Evolutionary conservation across 2,888 invertebrate genomes (phyloP), one percentile per base, ranked within the genome.

Genomic region (Meteorus colon): DNA sequence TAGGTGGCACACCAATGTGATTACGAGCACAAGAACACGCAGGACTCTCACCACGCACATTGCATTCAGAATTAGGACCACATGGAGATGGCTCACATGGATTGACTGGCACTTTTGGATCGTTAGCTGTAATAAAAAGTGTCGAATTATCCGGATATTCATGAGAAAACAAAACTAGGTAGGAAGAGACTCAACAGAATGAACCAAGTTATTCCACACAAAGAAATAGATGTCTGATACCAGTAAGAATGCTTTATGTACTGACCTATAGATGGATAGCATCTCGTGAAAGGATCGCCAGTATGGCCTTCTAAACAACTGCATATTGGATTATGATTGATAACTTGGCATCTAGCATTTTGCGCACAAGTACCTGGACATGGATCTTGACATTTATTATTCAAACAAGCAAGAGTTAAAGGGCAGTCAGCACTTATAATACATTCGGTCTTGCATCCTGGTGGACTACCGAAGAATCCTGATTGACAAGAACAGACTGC

Each of bases 241-340:
- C 41, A 2, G 65, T n/a, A 48, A 24, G 19, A 4, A 16, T 14
- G 1, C 34, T 1, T 12, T 19, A 29, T 16, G 8, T 67, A 78
- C 71, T 82, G 86, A 93, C 94, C 92, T 89, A 92, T 92, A 81
- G 91, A 86, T 6, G 82, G 84, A 81, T 90, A 88, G 83, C 93
- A 93, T 72, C 88, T 88, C 62, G 91, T 92, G 86, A 96, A 95
- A 2, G 96, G 94, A 91, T 96, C 95, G n/a, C 96, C 96, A 16
- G 94, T 94, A 83, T 92, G 93, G 71, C 93, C 92, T 19, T 92
- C 90, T 79, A 93, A 92, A 86, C 96, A 96, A 27, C 94, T 93
- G 86, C 96, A 96, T 80, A 95, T 93, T 1, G 96, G 96, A 86
- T 95, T 95, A 85, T 97, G 96, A 83, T 95, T 94, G 78, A 95